Evolutionary conservation across 2,113 vertebrate species (phyloP), one percentile per base, ranked within the genome.

Genomic region (Dicrurus megarhynchus): DNA sequence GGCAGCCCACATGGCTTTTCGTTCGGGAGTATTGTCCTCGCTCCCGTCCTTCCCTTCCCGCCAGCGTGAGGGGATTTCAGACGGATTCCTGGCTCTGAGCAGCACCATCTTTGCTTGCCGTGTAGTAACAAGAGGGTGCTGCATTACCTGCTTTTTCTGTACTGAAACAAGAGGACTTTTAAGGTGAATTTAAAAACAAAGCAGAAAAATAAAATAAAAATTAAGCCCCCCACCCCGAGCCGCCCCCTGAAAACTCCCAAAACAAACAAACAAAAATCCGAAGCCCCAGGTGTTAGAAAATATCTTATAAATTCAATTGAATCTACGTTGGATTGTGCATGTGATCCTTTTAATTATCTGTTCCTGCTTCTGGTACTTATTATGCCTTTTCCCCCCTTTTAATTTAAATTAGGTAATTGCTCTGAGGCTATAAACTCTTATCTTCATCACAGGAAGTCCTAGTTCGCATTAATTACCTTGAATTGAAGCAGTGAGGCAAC

Each of bases 1-100:
- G 63, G 93, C 79, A 79, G 92, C 90, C 81, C 96, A 95, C 87
- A 90, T 84, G 92, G 90, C 94, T 93, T 95, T 97, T 96, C 75
- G 5, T 59, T 96, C 44, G 59, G 28, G 53, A 56, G 65, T 46
- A 87, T 92, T 95, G 82, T 96, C 92, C 82, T 89, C 21, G 9
- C 52, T 84, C 67, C 50, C 0, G n/a, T 64, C 93, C 95, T 96
- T 95, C 77, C 80, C 78, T 65, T 97, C 75, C 78, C 4, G 14
- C 49, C 84, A 44, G 33, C 4, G 1, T 13, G 78, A 75, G 90
- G 90, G 92, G 74, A 91, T 95, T 97, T 87, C 83, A 55, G 71
- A 20, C 3, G 1, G 16, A 26, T 76, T 79, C 44, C 87, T 89
- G 91, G 18, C 79, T 68, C 75, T 10, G 8, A 55, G 76, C 49